These are phyloP conservation scores for Drosophila sp. DNA, from an alignment of 1,140 invertebrate species.

Conservation along the genomic window DNA sequence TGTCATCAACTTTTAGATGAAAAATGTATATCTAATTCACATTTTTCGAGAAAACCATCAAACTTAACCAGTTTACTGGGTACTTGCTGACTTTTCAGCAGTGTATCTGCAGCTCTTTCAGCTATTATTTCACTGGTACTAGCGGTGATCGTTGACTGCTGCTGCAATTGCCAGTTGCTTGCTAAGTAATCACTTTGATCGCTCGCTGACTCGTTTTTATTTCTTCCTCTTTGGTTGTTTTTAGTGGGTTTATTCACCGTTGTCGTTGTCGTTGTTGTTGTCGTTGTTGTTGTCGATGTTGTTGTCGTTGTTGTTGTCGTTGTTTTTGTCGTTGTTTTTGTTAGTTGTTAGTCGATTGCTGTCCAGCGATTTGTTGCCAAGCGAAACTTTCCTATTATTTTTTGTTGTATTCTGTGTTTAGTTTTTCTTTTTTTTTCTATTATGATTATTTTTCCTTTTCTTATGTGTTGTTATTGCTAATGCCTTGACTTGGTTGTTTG, in stretches of 20 bases:
- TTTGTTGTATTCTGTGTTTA: conserved; percentile 3
- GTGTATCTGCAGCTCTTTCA: neutral
- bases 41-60: neutral
- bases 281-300: conserved; percentile 14
- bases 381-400: conserved; percentile 52
- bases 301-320: conserved; percentile 14
- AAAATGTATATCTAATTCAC: no score
- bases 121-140: conserved; percentile 4
- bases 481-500: conserved; percentile 42
- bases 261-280: conserved; percentile 20
- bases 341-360: conserved; percentile 39
- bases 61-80: neutral
- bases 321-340: conserved; percentile 15
- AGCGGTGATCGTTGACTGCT: neutral
- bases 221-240: conserved; percentile 20
- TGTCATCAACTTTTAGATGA: no score
- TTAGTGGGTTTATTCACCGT: conserved; percentile 51
- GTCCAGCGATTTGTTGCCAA: conserved; percentile 53
- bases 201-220: conserved; percentile 45
- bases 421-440: conserved; percentile 16
- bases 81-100: conserved; percentile 6
- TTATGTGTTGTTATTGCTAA: conserved; percentile 36
- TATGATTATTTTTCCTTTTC: conserved; percentile 32
- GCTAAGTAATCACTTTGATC: conserved; percentile 55
- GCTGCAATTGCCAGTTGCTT: conserved; percentile 22